A percentile compares a stretch with the other conserved stretches of the same genome.
Conservation (phyloP, 2,888 invertebrate genomes). For the Podotricha telesiphe region DNA sequence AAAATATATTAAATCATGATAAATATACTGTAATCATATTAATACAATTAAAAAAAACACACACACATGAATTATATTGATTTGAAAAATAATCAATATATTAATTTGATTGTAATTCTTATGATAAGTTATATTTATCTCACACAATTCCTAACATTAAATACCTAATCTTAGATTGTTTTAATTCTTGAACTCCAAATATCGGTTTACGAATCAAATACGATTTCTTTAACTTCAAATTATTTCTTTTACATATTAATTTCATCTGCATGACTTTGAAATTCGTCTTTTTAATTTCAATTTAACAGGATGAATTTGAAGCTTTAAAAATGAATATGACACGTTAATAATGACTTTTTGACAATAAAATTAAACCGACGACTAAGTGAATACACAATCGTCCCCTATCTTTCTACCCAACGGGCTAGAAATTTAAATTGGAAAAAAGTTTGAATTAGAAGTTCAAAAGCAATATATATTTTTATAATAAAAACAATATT, state of each 20-base stretch:
- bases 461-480: not conserved
- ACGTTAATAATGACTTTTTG: no score
- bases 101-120: constrained; percentile 3
- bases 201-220: not conserved
- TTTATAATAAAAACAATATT: not conserved
- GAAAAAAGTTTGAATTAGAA: no score
- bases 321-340: not conserved
- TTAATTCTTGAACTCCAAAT: not conserved
- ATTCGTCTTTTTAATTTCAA: no score
- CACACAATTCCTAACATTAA: constrained; percentile 7
- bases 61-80: not conserved
- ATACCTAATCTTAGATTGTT: constrained; percentile 6
- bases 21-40: not conserved
- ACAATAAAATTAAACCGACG: no score
- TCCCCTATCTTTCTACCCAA: no score
- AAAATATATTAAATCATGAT: not conserved
- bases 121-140: constrained; percentile 1
- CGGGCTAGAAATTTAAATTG: no score
- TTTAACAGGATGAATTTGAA: not conserved
- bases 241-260: no score
- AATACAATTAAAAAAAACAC: not conserved
- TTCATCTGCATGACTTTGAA: no score
- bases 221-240: not conserved
- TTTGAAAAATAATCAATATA: constrained; percentile 3
- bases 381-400: no score